Conservation (phyloP, 2,888 invertebrate species). For the Cephus rjabovi region DNA sequence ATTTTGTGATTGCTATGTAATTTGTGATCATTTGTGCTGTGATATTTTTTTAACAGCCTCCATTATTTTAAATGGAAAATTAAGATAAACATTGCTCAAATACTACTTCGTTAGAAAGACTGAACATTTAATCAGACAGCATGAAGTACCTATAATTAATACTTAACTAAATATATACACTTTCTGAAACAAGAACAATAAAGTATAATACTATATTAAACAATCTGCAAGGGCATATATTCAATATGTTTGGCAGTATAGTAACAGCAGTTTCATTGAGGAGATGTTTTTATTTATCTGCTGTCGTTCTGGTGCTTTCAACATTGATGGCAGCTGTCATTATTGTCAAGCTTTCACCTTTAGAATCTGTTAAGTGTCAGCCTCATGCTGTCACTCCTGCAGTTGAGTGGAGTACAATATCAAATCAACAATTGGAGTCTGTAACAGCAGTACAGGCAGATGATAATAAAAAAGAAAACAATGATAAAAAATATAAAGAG, state of each 20-base stretch:
- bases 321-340: conserved; percentile 55
- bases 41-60: background rate
- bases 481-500: conserved; percentile 45
- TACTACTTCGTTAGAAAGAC: background rate
- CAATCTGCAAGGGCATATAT: background rate
- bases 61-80: background rate
- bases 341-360: conserved; percentile 53
- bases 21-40: background rate
- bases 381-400: conserved; percentile 46
- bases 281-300: conserved; percentile 54
- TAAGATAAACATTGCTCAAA: background rate
- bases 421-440: conserved; percentile 27
- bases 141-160: background rate
- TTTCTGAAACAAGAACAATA: background rate
- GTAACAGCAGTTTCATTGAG: conserved; percentile 46
- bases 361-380: conserved; percentile 54
- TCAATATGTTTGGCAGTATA: conserved; percentile 41
- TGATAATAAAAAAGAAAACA: conserved; percentile 36
- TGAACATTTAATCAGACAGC: background rate
- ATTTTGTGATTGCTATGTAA: background rate
- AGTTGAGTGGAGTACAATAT: conserved; percentile 53
- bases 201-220: background rate
- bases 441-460: conserved; percentile 15
- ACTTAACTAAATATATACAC: background rate
- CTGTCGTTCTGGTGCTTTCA: conserved; percentile 50